phyloP scores from a whole-genome alignment of 2,888 invertebrate species.

The Drosophila rellima region DNA sequence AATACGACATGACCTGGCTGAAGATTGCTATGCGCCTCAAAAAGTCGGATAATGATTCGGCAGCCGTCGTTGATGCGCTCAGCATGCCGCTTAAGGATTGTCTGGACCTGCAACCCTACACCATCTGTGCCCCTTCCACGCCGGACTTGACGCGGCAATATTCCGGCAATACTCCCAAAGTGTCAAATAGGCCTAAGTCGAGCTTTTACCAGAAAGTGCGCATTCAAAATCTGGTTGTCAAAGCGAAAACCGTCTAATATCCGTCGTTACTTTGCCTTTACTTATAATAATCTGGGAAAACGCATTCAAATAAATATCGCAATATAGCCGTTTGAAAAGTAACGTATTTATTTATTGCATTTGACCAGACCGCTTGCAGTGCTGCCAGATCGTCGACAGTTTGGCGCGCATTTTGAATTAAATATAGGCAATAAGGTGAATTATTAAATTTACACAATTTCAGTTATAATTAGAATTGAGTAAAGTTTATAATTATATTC shows the following conservation, averaged over 20 bases:
- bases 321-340: background rate
- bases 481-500: too few relatives aligned
- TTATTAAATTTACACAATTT: too few relatives aligned
- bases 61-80: background rate
- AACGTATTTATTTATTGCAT: background rate
- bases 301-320: background rate
- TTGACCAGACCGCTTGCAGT: slow-evolving; percentile 9
- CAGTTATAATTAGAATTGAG: too few relatives aligned
- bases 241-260: background rate
- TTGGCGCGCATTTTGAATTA: background rate
- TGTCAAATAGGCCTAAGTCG: background rate
- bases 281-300: slow-evolving; percentile 7
- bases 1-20: slow-evolving; percentile 31
- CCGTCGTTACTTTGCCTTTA: background rate
- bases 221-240: slow-evolving; percentile 4
- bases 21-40: slow-evolving; percentile 14
- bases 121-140: background rate
- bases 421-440: too few relatives aligned
- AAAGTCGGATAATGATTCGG: background rate
- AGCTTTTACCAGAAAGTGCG: slow-evolving; percentile 9
- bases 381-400: slow-evolving; percentile 41
- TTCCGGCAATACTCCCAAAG: background rate
- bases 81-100: slow-evolving; percentile 17
- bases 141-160: slow-evolving; percentile 1
- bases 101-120: background rate